Base-by-base conservation (phyloP, 2,888 invertebrate species). In the Tetranychus truncatus region DNA sequence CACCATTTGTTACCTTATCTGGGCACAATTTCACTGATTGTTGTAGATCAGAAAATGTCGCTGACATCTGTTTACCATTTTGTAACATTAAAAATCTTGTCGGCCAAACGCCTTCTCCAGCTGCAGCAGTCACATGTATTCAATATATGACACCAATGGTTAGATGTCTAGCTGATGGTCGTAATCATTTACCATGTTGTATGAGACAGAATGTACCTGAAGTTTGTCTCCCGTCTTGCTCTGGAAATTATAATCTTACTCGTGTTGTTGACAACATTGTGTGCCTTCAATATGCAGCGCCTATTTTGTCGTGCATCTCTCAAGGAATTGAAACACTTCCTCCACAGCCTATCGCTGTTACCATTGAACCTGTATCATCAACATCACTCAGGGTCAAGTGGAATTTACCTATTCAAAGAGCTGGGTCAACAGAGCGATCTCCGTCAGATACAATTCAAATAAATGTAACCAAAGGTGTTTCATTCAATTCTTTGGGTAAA, bases 171-270 rank as follows among this genome's bases (percentile, higher is more conserved):
- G 84, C 85, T 77, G 85, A 84, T 82, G 90, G 91, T 0, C 86
- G 91, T 21, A 90, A 91, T 83, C 91, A 91, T 84, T 88, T 90
- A 45, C 91, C 91, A 0, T 91, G 91, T 82, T 91, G 91, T 81
- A 87, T 89, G 24, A 88, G 88, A 78, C 90, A 90, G 81, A 86
- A 88, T 76, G 89, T 91, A 24, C 91, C 91, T 0, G 90, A 91
- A 82, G 88, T 91, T 79, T 91, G 91, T 81, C 91, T 90, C 81
- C 91, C 91, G 79, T 90, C 91, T 78, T 91, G 91, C 81, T 85
- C 91, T 83, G 90, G 90, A 0, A 88, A 90, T 1, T 91, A 91
- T 77, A 90, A 90, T 20, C 44, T 78, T 0, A 90, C 91, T 81
- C 89, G 89, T 80, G 88, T 91, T 76, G 89, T 89, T 82, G 90